Evolutionary conservation across 2,797 vertebrate species (phyloP).

Genomic region (Melanotaenia maccullochi): DNA sequence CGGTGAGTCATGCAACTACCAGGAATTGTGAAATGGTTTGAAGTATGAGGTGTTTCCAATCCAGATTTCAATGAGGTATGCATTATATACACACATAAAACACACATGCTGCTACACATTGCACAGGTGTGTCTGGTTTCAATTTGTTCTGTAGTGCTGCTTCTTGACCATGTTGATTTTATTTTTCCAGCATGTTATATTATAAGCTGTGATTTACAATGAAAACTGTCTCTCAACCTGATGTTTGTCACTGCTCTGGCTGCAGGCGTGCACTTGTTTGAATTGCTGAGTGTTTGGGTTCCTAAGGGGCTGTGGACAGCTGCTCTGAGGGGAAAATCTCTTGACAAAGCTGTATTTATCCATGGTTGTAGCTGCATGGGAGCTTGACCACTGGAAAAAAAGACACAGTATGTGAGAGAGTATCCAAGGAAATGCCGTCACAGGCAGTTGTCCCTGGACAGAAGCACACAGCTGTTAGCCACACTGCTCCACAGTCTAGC

Average conservation of each 20-base stretch:
- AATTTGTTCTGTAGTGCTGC: slow-evolving; percentile 31
- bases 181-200: slow-evolving; percentile 27
- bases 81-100: slow-evolving; percentile 59
- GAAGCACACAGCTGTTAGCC: slow-evolving; percentile 71
- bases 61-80: slow-evolving; percentile 48
- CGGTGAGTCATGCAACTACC: slow-evolving; percentile 63
- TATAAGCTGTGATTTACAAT: slow-evolving; percentile 34
- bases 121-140: slow-evolving; percentile 60
- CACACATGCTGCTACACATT: slow-evolving; percentile 1
- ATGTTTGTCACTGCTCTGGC: slow-evolving; percentile 43
- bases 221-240: slow-evolving; percentile 57
- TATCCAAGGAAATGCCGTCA: slow-evolving; percentile 75
- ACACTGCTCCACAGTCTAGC: slow-evolving; percentile 44
- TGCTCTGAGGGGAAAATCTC: slow-evolving; percentile 69
- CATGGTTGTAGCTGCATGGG: slow-evolving; percentile 63
- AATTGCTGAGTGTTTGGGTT: slow-evolving; percentile 59
- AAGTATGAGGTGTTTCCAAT: slow-evolving; percentile 53
- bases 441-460: slow-evolving; percentile 66
- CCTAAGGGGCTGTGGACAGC: slow-evolving; percentile 74
- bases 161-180: slow-evolving; percentile 28
- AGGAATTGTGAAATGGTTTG: slow-evolving; percentile 68
- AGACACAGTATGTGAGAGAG: slow-evolving; percentile 77
- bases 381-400: slow-evolving; percentile 79
- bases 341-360: slow-evolving; percentile 84
- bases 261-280: slow-evolving; percentile 57